These are phyloP conservation scores for Lepidurus apus DNA, from an alignment of 1,140 invertebrate genomes.

Conservation along the genomic window DNA sequence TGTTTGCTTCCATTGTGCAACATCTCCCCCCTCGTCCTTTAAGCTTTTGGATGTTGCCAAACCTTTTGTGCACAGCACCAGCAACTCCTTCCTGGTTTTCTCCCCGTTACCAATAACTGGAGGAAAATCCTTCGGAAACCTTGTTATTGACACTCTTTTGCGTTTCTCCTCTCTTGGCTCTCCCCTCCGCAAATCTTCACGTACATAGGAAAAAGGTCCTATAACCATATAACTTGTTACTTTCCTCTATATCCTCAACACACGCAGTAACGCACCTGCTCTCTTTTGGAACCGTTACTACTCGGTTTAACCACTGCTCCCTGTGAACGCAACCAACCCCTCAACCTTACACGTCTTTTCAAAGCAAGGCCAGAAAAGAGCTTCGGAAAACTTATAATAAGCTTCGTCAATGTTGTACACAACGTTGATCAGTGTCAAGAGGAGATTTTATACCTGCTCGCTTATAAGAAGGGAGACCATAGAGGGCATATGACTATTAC, in stretches of 20 bases:
- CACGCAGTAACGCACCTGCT: slow-evolving; percentile 6
- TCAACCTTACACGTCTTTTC: slow-evolving; percentile 14
- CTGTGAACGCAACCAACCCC: background rate
- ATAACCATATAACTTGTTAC: background rate
- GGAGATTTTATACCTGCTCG: slow-evolving; percentile 6
- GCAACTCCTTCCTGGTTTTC: slow-evolving; percentile 18
- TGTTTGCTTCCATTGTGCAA: slow-evolving; percentile 21
- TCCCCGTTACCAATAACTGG: background rate
- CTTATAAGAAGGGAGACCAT: background rate
- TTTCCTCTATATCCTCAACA: background rate
- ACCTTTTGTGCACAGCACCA: slow-evolving; percentile 5
- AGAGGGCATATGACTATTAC: background rate
- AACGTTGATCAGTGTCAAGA: slow-evolving; percentile 13
- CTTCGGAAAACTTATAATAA: background rate
- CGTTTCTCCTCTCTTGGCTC: background rate
- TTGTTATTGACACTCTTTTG: slow-evolving; percentile 19
- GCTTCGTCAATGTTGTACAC: background rate
- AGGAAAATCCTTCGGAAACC: background rate
- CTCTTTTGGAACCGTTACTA: slow-evolving; percentile 6
- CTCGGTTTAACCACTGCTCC: background rate
- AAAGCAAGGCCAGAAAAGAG: background rate
- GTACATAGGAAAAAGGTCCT: background rate
- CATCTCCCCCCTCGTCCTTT: background rate
- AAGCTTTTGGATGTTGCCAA: slow-evolving; percentile 13
- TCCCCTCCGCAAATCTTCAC: background rate